Conservation (phyloP, 2,888 invertebrate genomes). For the Antheraea yamamai region DNA sequence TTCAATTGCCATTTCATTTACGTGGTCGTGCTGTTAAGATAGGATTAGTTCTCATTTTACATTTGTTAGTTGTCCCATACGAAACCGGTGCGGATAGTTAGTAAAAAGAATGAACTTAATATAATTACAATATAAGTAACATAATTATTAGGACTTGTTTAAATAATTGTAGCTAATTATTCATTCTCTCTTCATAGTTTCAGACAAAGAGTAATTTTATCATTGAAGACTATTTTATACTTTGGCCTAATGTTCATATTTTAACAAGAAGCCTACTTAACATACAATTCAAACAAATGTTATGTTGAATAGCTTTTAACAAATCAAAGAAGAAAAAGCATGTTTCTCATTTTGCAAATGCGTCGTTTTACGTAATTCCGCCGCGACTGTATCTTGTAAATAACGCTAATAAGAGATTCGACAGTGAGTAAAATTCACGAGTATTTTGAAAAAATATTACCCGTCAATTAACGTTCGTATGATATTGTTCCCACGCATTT, state of each 20-base stretch:
- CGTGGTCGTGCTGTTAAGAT: too few species aligned
- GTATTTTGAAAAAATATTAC: background rate
- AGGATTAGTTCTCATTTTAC: too few species aligned
- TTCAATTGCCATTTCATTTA: too few species aligned
- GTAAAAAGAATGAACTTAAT: too few species aligned
- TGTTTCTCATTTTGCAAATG: background rate
- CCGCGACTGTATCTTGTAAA: background rate
- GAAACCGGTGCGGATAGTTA: too few species aligned
- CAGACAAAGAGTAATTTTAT: too few species aligned
- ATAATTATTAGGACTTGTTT: too few species aligned
- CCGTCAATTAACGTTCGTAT: background rate
- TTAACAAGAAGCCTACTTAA: background rate
- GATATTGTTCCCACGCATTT: constrained; percentile 10
- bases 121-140: too few species aligned
- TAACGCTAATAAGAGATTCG: background rate
- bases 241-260: background rate
- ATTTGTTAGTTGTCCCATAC: too few species aligned
- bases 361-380: background rate
- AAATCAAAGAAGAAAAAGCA: background rate
- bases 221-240: too few species aligned
- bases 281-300: background rate
- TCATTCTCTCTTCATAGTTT: too few species aligned
- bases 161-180: too few species aligned
- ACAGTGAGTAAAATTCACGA: background rate
- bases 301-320: background rate